phyloP scores from a whole-genome alignment of 2,888 invertebrate species.

The Limnephilus rhombicus region DNA sequence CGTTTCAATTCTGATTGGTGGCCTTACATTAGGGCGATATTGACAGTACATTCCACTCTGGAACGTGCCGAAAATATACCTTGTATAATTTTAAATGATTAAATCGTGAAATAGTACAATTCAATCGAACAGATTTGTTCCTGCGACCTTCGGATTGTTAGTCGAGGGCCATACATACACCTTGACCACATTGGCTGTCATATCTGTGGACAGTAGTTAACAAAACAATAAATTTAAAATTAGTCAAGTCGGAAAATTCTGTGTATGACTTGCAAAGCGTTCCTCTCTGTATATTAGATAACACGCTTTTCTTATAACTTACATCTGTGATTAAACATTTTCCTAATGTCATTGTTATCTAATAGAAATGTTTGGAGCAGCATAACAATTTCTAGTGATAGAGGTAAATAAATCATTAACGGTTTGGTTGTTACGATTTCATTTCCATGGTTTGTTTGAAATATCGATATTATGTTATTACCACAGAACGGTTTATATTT shows the following conservation, averaged over 20 bases:
- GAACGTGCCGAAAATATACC: too few relatives aligned
- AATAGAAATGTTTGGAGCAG: background rate
- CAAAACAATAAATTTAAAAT: too few relatives aligned
- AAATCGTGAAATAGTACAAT: too few relatives aligned
- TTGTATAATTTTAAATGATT: too few relatives aligned
- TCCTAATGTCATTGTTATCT: constrained; percentile 42
- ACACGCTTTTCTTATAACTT: constrained; percentile 34
- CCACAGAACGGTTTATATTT: background rate
- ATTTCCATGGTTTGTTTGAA: background rate
- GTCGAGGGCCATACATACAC: too few relatives aligned
- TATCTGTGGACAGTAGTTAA: too few relatives aligned
- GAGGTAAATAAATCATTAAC: constrained; percentile 2
- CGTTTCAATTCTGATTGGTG: too few relatives aligned
- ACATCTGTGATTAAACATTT: constrained; percentile 46
- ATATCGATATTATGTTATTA: background rate
- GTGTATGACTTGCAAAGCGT: background rate
- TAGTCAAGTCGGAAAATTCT: background rate
- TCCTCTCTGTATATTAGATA: background rate
- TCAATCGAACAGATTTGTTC: too few relatives aligned
- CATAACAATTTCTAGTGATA: constrained; percentile 40
- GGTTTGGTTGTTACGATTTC: background rate
- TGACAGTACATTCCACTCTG: too few relatives aligned
- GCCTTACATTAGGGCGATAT: too few relatives aligned
- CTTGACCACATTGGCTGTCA: too few relatives aligned
- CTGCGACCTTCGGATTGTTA: too few relatives aligned